Evolutionary conservation across 2,797 vertebrate genomes (phyloP).

Genomic region (Argya squamiceps): DNA sequence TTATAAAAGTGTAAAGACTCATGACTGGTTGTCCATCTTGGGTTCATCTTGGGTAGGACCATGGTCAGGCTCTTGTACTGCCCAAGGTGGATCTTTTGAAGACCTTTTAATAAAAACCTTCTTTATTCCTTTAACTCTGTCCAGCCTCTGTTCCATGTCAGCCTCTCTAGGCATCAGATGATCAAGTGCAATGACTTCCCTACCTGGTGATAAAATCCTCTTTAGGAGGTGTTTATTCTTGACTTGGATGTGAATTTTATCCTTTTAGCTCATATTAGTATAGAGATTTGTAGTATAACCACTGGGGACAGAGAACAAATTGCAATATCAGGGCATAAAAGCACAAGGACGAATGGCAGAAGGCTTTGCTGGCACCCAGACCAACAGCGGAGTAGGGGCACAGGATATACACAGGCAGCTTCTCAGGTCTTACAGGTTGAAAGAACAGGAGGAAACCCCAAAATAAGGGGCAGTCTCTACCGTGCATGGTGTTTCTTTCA

Average conservation of each 20-base stretch:
- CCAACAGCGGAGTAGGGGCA: neutral
- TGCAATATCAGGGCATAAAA: neutral
- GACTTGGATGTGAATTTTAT: neutral
- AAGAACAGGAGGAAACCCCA: neutral
- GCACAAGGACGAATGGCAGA: neutral
- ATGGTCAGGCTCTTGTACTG: too few relatives aligned
- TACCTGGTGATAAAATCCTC: neutral
- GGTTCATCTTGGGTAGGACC: neutral
- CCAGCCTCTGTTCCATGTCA: neutral
- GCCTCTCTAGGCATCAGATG: neutral
- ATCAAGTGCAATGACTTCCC: neutral
- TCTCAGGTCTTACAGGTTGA: neutral
- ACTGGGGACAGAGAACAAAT: neutral
- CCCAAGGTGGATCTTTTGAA: neutral
- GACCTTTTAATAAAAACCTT: neutral
- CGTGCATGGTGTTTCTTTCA: neutral
- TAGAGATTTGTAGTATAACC: neutral
- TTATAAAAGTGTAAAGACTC: neutral
- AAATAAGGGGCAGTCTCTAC: neutral
- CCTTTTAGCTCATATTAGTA: neutral
- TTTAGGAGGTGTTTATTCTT: neutral
- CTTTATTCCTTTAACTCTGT: neutral
- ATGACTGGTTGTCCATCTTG: neutral
- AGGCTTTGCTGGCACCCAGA: neutral
- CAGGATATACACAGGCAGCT: neutral